Percentiles rank a stretch among this genome's conserved stretches.
Conservation (phyloP, 2,888 invertebrate genomes). For the Esperia sulphurella region DNA sequence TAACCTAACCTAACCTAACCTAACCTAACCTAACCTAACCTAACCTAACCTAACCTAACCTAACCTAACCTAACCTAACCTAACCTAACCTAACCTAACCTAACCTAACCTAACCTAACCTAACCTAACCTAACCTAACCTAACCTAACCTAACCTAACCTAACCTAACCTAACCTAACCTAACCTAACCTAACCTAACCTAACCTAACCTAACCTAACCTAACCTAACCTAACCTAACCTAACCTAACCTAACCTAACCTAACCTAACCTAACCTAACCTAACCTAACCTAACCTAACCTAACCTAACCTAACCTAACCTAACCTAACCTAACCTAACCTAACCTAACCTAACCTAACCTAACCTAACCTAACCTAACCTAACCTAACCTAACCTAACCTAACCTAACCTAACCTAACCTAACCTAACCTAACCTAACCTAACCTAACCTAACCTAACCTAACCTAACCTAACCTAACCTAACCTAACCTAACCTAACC, state of each 20-base stretch:
- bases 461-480: neutral
- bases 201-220: constrained; percentile 7
- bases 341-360: neutral
- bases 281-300: constrained; percentile 10
- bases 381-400: too few relatives aligned
- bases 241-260: constrained; percentile 7
- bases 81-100: too few relatives aligned
- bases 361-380: too few relatives aligned
- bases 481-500: constrained; percentile 1
- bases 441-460: too few relatives aligned
- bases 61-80: too few relatives aligned
- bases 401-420: too few relatives aligned
- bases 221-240: constrained; percentile 7
- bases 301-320: constrained; percentile 4
- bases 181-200: constrained; percentile 7
- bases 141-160: constrained; percentile 1
- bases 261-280: constrained; percentile 1
- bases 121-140: too few relatives aligned
- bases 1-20: constrained; percentile 8
- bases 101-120: too few relatives aligned
- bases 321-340: constrained; percentile 3
- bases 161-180: constrained; percentile 7
- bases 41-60: constrained; percentile 6
- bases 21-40: constrained; percentile 6
- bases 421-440: too few relatives aligned